Evolutionary conservation across 2,797 vertebrate genomes (phyloP).

Genomic region (Lerista edwardsae): DNA sequence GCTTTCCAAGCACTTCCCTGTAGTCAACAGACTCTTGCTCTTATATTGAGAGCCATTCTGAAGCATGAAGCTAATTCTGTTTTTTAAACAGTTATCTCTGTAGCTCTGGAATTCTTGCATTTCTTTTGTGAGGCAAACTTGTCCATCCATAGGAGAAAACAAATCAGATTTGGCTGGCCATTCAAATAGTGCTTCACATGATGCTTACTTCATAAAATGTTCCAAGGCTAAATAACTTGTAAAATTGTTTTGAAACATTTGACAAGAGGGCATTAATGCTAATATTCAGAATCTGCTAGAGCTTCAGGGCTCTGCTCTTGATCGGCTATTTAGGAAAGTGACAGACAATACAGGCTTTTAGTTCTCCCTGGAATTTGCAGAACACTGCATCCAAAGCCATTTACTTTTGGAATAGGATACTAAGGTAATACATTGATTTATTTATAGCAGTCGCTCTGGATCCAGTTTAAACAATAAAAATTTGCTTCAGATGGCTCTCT

Average conservation of each 20-base stretch:
- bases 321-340: conserved; percentile 34
- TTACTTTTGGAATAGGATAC: conserved; percentile 14
- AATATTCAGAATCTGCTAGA: conserved; percentile 20
- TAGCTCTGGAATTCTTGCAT: conserved; percentile 25
- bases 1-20: conserved; percentile 22
- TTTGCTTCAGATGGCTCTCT: neutral
- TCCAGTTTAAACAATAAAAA: conserved; percentile 40
- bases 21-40: conserved; percentile 13
- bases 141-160: conserved; percentile 41
- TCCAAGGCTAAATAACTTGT: conserved; percentile 33
- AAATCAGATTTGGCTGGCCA: conserved; percentile 36
- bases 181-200: conserved; percentile 30
- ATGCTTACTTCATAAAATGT: conserved; percentile 48
- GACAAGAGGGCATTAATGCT: conserved; percentile 22
- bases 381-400: conserved; percentile 15
- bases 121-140: conserved; percentile 58
- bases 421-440: neutral
- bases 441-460: conserved; percentile 21
- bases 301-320: neutral
- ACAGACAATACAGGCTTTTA: conserved; percentile 24
- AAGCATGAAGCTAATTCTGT: conserved; percentile 16
- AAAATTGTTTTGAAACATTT: conserved; percentile 37
- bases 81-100: conserved; percentile 27
- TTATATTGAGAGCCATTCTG: conserved; percentile 28
- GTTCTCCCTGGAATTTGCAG: conserved; percentile 23